Conservation (phyloP, 2,113 vertebrate genomes). For the Apistogramma diplotaenia region DNA sequence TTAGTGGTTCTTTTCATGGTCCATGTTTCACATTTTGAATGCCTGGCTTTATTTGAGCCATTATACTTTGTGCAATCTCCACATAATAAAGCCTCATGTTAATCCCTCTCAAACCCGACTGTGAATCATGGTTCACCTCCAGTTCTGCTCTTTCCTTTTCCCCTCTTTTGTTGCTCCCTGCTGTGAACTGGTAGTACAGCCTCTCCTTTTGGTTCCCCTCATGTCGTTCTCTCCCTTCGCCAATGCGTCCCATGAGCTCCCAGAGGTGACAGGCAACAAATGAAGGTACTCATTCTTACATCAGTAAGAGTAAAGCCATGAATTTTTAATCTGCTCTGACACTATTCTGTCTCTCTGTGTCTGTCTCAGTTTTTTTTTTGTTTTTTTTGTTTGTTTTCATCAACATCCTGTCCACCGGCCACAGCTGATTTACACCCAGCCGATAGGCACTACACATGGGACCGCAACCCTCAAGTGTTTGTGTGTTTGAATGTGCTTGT, state of each 20-base stretch:
- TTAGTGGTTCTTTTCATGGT: slow-evolving; percentile 41
- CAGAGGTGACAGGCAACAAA: slow-evolving; percentile 64
- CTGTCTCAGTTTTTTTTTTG: neutral
- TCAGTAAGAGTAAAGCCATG: slow-evolving; percentile 50
- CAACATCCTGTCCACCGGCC: neutral
- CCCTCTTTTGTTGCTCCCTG: neutral
- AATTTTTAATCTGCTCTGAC: slow-evolving; percentile 67
- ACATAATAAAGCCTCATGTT: slow-evolving; percentile 8
- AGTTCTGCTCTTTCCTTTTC: neutral
- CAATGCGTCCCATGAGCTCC: slow-evolving; percentile 29
- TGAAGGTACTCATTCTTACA: slow-evolving; percentile 63
- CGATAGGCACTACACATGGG: slow-evolving; percentile 44
- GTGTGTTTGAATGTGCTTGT: neutral
- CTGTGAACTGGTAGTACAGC: neutral
- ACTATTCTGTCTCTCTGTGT: neutral
- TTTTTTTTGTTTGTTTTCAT: neutral
- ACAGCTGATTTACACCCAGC: slow-evolving; percentile 33
- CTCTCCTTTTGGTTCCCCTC: neutral
- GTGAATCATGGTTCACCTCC: neutral
- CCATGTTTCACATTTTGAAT: slow-evolving; percentile 16
- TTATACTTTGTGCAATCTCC: neutral
- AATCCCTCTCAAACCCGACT: neutral
- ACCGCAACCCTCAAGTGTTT: slow-evolving; percentile 15
- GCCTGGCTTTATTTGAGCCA: slow-evolving; percentile 14
- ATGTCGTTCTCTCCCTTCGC: neutral